These are phyloP conservation scores for Eilema griseolum DNA, from an alignment of 2,888 invertebrate species.

Conservation along the genomic window DNA sequence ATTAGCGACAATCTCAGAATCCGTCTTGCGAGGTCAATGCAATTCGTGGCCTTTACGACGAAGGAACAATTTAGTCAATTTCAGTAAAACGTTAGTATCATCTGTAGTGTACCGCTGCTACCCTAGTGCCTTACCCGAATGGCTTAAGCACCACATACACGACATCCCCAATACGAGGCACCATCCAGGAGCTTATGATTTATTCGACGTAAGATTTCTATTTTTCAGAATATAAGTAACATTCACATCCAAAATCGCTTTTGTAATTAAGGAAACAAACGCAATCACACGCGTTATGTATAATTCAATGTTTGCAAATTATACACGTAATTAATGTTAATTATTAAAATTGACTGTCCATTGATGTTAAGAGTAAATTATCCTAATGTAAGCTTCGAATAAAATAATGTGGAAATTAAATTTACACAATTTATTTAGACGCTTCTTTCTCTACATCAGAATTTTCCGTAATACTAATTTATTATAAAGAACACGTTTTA, in stretches of 20 bases:
- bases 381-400: constrained; percentile 53
- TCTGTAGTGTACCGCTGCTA: constrained; percentile 38
- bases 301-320: constrained; percentile 31
- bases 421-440: constrained; percentile 81
- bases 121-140: constrained; percentile 56
- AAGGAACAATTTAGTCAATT: constrained; percentile 58
- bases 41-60: constrained; percentile 35
- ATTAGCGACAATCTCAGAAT: constrained; percentile 1
- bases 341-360: constrained; percentile 51
- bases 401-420: constrained; percentile 73
- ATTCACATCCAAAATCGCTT: constrained; percentile 62
- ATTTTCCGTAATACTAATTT: constrained; percentile 72
- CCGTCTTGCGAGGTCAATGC: background rate
- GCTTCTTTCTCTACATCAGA: constrained; percentile 74
- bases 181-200: constrained; percentile 26
- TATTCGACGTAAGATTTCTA: constrained; percentile 41
- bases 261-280: constrained; percentile 59
- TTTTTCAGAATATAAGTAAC: constrained; percentile 34
- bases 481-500: constrained; percentile 53
- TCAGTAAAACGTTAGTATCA: constrained; percentile 25
- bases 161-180: constrained; percentile 28
- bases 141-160: constrained; percentile 27
- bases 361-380: constrained; percentile 45
- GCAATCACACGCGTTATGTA: constrained; percentile 36
- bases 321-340: constrained; percentile 21